Evolutionary conservation across 2,113 vertebrate genomes (phyloP).

Genomic region (Sorex araneus): DNA sequence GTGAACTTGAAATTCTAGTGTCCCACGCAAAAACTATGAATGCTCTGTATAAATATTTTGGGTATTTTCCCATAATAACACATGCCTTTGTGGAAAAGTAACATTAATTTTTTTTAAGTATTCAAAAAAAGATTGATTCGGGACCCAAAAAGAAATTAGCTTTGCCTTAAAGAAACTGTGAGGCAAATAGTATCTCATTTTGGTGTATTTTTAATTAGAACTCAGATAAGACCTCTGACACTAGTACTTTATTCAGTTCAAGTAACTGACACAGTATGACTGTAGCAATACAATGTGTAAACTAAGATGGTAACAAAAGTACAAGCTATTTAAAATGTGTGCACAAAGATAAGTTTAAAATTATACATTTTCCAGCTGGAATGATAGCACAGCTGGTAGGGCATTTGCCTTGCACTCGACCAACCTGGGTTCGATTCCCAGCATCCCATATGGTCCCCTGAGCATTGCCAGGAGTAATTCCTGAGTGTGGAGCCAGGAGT

Average conservation of each 20-base stretch:
- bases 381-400: too few species aligned
- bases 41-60: not conserved
- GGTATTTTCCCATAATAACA: not conserved
- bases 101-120: not conserved
- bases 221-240: constrained; percentile 21
- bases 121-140: not conserved
- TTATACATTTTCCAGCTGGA: not conserved
- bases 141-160: not conserved
- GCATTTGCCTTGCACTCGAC: too few species aligned
- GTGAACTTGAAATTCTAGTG: constrained; percentile 1
- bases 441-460: too few species aligned
- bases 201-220: not conserved
- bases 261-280: constrained; percentile 24
- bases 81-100: constrained; percentile 24
- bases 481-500: too few species aligned
- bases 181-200: not conserved
- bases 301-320: constrained; percentile 2
- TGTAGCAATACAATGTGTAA: constrained; percentile 1
- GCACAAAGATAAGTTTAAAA: not conserved
- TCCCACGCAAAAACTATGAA: not conserved
- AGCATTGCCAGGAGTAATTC: too few species aligned
- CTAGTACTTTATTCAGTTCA: constrained; percentile 28
- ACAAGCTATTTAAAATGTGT: constrained; percentile 37
- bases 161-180: not conserved
- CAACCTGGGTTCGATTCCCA: too few species aligned